phyloP scores from a whole-genome alignment of 2,113 vertebrate species.

The Mus musculus region GRCm39 chr4:153323001-153323500 shows the following conservation, averaged over 20 bases:
- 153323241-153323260: not conserved
- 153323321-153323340: rapidly evolving
- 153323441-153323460: not conserved
- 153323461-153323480: slow-evolving; percentile 69
- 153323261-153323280: rapidly evolving
- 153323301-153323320: not conserved
- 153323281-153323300: rapidly evolving
- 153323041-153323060: too few relatives aligned
- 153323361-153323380: not conserved
- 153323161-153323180: too few relatives aligned
- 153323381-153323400: rapidly evolving
- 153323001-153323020: too few relatives aligned
- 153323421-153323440: not conserved
- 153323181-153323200: too few relatives aligned
- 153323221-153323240: not conserved
- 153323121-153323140: rapidly evolving
- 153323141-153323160: rapidly evolving
- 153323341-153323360: rapidly evolving
- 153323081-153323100: not conserved
- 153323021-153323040: too few relatives aligned
- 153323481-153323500: slow-evolving; percentile 63
- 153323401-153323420: not conserved
- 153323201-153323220: not conserved
- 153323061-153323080: not conserved
- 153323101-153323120: not conserved